Base-by-base conservation (phyloP, 1,140 invertebrate species). In the Achroia grisella region DNA sequence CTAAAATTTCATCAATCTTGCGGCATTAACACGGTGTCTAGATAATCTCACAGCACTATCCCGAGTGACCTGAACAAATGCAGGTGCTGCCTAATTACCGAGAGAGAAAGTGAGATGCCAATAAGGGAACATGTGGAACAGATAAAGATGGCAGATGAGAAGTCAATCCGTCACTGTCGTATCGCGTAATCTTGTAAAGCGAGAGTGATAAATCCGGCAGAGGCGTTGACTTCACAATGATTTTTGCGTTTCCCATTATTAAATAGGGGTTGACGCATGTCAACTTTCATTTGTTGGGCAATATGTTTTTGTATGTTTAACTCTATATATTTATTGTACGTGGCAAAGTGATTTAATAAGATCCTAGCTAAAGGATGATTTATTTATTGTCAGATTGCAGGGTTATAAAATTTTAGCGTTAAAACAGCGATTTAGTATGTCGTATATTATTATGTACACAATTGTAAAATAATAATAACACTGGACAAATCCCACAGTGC, bases 161-260 rank as follows among this genome's bases (percentile, higher is more conserved):
- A 78, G 71, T 73, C 71, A 78, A 78, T 78, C 65, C 55, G 65
- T 78, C 74, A 78, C 53, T 73, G 71, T 78, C 74, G 58, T 67
- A 52, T 67, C 65, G 48, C 43, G 62, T 78, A 71, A 78, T 75
- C 74, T 71, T 64, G 63, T 62, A 64, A 66, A 70, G 62, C 56
- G 59, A 48, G 52, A 59, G 62, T 66, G 65, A 71, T 71, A 74
- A 71, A 71, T 71, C 65, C 59, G 43, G 17, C 17, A 41, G 53
- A 61, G 53, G 57, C 60, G 57, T 56, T 53, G 46, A 56, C 49
- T 54, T 10, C 31, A 39, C 42, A 44, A 58, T 65, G 68, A 71
- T 68, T 65, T 71, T 68, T 68, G 56, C 49, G 50, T 50, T 64
- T 60, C 44, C 36, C 48, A 55, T 65, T 62, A 69, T 60, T 64